These are phyloP conservation scores for Asteroscopus sphinx DNA, from an alignment of 2,888 invertebrate species.

Conservation along the genomic window DNA sequence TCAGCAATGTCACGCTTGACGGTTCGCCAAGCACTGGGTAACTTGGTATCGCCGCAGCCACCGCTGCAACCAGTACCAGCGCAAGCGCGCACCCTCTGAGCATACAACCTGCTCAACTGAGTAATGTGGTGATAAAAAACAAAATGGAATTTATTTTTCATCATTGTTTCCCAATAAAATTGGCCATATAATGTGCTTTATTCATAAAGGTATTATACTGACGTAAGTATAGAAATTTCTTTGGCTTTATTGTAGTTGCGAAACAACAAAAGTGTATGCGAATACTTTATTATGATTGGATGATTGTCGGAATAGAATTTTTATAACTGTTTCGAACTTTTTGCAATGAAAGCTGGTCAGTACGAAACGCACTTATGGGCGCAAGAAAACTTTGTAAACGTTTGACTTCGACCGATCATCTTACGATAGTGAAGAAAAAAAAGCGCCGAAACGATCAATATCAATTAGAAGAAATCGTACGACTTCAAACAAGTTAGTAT, in stretches of 20 bases:
- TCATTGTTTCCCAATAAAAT: background rate
- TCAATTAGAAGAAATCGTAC: too few relatives aligned
- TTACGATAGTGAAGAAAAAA: too few relatives aligned
- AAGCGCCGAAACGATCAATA: too few relatives aligned
- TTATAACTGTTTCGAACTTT: background rate
- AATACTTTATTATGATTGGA: background rate
- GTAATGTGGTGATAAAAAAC: background rate
- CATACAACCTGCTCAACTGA: background rate
- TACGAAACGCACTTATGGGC: background rate
- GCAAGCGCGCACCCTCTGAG: background rate
- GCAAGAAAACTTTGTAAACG: too few relatives aligned
- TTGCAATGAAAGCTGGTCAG: background rate
- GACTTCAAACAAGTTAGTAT: too few relatives aligned
- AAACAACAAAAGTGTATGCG: constrained; percentile 3
- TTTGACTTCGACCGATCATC: too few relatives aligned
- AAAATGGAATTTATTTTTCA: background rate
- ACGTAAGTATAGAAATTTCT: too few relatives aligned
- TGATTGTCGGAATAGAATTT: constrained; percentile 1
- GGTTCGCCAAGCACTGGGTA: too few relatives aligned
- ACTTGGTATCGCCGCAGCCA: background rate
- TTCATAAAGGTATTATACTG: too few relatives aligned
- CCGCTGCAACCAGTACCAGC: background rate
- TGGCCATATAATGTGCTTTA: too few relatives aligned
- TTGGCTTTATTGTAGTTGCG: background rate
- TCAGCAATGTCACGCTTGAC: too few relatives aligned